Percentiles rank a stretch among this genome's conserved stretches.
Evolutionary conservation across 23 tunicate species (phyloP).

Genomic region (Halocynthia aurantium): DNA sequence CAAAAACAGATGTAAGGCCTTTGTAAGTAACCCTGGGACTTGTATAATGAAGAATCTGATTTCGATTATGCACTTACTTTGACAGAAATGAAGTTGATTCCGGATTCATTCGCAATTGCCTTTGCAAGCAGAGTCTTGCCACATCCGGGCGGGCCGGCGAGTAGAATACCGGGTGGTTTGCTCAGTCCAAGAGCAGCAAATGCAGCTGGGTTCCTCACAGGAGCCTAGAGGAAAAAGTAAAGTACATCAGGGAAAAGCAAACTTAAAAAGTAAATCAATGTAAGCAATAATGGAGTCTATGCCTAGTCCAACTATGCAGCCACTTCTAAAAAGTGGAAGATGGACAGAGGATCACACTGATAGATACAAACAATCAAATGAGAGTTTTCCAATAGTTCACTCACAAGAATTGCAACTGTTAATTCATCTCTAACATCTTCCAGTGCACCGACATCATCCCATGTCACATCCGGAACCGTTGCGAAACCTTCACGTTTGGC

Average conservation of each 20-base stretch:
- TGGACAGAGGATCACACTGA: too few species aligned
- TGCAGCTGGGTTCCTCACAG: conserved; percentile 67
- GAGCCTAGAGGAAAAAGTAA: conserved; percentile 35
- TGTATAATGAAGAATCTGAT: neutral
- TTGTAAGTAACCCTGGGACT: too few species aligned
- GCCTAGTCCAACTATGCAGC: too few species aligned
- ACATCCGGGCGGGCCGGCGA: conserved; percentile 95
- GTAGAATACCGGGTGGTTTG: conserved; percentile 66
- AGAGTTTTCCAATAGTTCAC: neutral
- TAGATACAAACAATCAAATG: too few species aligned
- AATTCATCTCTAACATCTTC: conserved; percentile 72
- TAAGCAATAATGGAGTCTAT: too few species aligned
- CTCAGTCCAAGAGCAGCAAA: conserved; percentile 65
- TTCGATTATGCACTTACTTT: conserved; percentile 11
- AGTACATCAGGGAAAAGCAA: neutral
- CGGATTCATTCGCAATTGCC: conserved; percentile 90
- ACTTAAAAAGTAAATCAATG: too few species aligned
- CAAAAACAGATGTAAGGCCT: too few species aligned
- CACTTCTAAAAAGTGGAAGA: too few species aligned
- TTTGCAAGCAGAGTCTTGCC: conserved; percentile 92
- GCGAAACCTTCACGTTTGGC: conserved; percentile 95
- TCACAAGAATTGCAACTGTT: conserved; percentile 65
- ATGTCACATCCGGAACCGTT: conserved; percentile 82
- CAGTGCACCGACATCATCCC: conserved; percentile 90
- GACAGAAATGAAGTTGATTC: conserved; percentile 82